These are phyloP conservation scores for Pogona vitticeps DNA, from an alignment of 2,113 vertebrate species.

Conservation along the genomic window DNA sequence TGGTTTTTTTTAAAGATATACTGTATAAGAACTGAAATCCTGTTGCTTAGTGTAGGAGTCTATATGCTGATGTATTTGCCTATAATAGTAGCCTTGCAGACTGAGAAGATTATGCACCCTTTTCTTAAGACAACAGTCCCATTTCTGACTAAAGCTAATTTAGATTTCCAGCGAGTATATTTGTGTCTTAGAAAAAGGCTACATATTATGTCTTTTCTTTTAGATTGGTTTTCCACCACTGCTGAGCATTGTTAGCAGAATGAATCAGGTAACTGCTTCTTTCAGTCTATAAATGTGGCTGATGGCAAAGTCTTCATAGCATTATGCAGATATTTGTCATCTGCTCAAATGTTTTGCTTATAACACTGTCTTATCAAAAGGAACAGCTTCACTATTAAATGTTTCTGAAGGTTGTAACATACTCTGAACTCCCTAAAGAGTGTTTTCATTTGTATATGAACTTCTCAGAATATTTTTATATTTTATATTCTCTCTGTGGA, in stretches of 20 bases:
- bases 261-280: conserved; percentile 87
- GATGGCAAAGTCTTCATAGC: not conserved
- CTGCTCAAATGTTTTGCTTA: not conserved
- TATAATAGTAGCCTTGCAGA: not conserved
- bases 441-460: not conserved
- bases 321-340: not conserved
- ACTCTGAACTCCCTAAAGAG: not conserved
- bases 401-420: not conserved
- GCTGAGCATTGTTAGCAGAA: conserved; percentile 93
- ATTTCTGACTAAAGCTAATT: not conserved
- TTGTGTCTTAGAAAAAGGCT: not conserved
- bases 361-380: not conserved
- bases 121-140: too few relatives aligned
- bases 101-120: not conserved
- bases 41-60: too few relatives aligned
- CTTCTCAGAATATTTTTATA: conserved; percentile 7
- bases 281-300: not conserved
- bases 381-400: not conserved
- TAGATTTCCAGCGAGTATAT: not conserved
- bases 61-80: not conserved
- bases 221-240: conserved; percentile 96
- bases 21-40: too few relatives aligned
- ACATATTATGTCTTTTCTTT: conserved; percentile 44
- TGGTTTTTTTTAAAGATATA: too few relatives aligned
- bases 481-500: too few relatives aligned